These are phyloP conservation scores for Pluvianellus socialis DNA, from an alignment of 2,113 vertebrate genomes.

Conservation along the genomic window DNA sequence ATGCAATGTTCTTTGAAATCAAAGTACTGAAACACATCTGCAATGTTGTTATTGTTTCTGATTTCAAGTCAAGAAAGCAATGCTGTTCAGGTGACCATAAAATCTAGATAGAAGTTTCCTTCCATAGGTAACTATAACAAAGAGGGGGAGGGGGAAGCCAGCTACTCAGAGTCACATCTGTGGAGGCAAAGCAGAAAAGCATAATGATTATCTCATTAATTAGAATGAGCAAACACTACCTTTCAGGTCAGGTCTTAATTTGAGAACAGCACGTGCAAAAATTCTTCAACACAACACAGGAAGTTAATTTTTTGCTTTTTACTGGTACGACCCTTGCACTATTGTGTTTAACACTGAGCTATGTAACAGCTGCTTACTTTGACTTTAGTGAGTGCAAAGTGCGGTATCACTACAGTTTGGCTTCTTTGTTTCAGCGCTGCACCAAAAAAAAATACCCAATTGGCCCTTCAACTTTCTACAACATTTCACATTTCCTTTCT, in stretches of 20 bases:
- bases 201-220: neutral
- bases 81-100: neutral
- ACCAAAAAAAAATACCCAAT: neutral
- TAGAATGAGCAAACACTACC: neutral
- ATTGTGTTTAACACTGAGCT: constrained; percentile 41
- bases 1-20: neutral
- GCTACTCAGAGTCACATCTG: neutral
- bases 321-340: constrained; percentile 43
- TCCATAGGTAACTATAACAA: neutral
- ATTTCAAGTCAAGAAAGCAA: neutral
- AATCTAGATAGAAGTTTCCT: neutral
- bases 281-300: neutral
- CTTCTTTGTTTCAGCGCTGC: neutral
- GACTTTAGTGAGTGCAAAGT: neutral
- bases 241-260: constrained; percentile 11
- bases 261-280: neutral
- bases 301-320: constrained; percentile 49
- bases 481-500: neutral
- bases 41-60: neutral
- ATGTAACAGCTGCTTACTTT: neutral
- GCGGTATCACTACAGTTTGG: neutral
- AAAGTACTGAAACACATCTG: neutral
- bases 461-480: neutral
- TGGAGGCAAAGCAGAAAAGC: neutral
- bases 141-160: neutral